A percentile compares a stretch with the other conserved stretches of the same genome.
Conservation (phyloP, 1,140 invertebrate genomes). For the Antheraea pernyi region DNA sequence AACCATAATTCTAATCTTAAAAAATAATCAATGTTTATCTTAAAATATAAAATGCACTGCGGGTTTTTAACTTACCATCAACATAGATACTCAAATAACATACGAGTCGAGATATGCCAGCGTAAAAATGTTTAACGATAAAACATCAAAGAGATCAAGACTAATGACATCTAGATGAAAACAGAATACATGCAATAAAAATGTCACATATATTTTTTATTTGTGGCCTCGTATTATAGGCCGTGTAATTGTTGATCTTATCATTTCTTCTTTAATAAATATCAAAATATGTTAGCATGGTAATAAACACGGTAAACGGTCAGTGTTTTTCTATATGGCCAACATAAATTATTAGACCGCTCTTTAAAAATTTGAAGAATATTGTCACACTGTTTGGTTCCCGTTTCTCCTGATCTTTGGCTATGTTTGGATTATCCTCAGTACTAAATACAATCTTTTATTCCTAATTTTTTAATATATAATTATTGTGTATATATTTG, state of each 20-base stretch:
- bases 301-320: not conserved
- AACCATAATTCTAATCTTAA: not conserved
- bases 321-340: too few species aligned
- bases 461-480: too few species aligned
- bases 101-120: constrained; percentile 53
- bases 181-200: constrained; percentile 71
- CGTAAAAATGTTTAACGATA: constrained; percentile 67
- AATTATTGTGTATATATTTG: too few species aligned
- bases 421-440: too few species aligned
- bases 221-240: constrained; percentile 25
- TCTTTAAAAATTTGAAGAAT: too few species aligned
- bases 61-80: constrained; percentile 57
- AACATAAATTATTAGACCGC: too few species aligned
- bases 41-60: constrained; percentile 14
- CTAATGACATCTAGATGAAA: constrained; percentile 74
- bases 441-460: too few species aligned
- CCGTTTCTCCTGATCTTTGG: too few species aligned
- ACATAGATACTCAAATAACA: constrained; percentile 54
- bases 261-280: constrained; percentile 18
- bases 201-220: constrained; percentile 66
- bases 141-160: constrained; percentile 71
- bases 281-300: not conserved
- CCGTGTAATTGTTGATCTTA: constrained; percentile 42
- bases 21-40: not conserved
- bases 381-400: too few species aligned